Base-by-base conservation (phyloP, 2,888 invertebrate genomes). In the Melikaiella ostensackeni region DNA sequence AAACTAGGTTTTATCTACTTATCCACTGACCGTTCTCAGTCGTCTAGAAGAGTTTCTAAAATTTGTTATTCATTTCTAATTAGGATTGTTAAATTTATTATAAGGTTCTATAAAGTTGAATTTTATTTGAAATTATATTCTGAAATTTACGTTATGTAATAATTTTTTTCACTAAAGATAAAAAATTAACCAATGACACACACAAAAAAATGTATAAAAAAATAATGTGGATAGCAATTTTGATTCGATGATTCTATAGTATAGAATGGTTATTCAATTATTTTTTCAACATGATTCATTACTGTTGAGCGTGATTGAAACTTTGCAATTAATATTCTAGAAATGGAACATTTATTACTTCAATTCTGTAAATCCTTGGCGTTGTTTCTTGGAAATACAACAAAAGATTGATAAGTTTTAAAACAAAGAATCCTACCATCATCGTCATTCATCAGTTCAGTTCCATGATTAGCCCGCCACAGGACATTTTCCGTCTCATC, bases 401-500 rank as follows among this genome's bases (percentile, higher is more conserved):
- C n/a, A 4, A n/a, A n/a, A 13, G 2, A 38, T 89, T 66, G 86
- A 87, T 61, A 88, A n/a, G n/a, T 80, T 83, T 89, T 87, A 35
- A 88, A 87, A 75, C n/a, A 76, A 74, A 4, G 13, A 19, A 76
- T 70, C 80, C 89, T 91, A 79, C 91, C 90, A 84, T 92, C 91
- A 77, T 84, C 85, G 3, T 83, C 83, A 33, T 66, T 74, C 81
- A 62, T 80, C 64, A 46, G 46, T n/a, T 82, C 82, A 27, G 73
- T 62, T 21, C 35, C 91, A 88, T 61, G 89, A 88, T 85, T 91
- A 86, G 87, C 92, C 88, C 50, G 92, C 88, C 86, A 91, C 88
- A 87, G 80, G 75, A 81, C 81, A 77, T 86, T 88, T 79, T 83
- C 84, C 50, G 76, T 80, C 66, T 88, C 88, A 77, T 84, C 89